Base-by-base conservation (phyloP, 1,140 invertebrate genomes). In the Helicorthomorpha holstii region DNA sequence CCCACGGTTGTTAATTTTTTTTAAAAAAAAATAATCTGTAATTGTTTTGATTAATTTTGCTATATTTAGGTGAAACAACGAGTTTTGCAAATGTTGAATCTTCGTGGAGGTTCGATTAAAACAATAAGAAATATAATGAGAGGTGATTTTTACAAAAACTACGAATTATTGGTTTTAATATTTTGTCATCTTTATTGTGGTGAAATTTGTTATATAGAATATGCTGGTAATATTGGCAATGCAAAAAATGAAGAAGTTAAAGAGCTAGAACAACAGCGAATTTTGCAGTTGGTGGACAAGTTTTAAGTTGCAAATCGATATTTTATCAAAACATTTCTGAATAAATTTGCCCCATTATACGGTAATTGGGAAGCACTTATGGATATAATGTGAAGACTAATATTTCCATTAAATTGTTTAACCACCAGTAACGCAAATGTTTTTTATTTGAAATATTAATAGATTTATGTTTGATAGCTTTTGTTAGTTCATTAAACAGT, bases 91-190 rank as follows among this genome's bases (percentile, higher is more conserved):
- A 90, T 94, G 59, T 68, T 97, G 23, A 90, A 89, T 59, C 74
- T 94, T 54, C 71, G 89, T 55, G 82, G 87, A 51, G 89, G 85
- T 3, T 93, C 89, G 0, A 73, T 95, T 24, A 94, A 93, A 70
- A 89, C 87, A n/a, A 91, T 97, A 52, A 73, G 85, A 56, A 87
- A 90, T 65, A 83, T 94, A 21, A 93, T 95, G 85, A 78, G 90
- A 78, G 85, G 85, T 81, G 67, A 50, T 26, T 58, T 48, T 10
- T 38, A 42, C 25, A 24, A n/a, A n/a, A n/a, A n/a, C n/a, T n/a
- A n/a, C n/a, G n/a, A n/a, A n/a, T n/a, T n/a, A n/a, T n/a, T n/a
- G n/a, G n/a, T n/a, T n/a, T n/a, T n/a, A n/a, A n/a, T n/a, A n/a
- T n/a, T n/a, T n/a, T n/a, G n/a, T n/a, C n/a, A n/a, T n/a, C n/a